phyloP scores from a whole-genome alignment of 1,140 invertebrate genomes.

The Pseudomyrmex cubaensis region DNA sequence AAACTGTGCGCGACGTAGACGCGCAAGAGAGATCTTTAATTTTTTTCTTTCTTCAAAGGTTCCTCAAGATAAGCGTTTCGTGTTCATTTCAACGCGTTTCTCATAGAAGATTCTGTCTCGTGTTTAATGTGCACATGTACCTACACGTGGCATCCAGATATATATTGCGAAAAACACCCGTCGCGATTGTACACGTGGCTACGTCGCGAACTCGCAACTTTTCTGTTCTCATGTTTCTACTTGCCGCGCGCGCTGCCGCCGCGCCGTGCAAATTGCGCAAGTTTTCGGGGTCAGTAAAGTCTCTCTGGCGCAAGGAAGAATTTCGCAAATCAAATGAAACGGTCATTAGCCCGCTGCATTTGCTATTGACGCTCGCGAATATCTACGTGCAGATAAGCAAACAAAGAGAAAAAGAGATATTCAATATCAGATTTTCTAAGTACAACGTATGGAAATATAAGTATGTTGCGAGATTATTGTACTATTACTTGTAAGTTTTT shows the following conservation, averaged over 20 bases:
- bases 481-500: neutral
- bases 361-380: neutral
- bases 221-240: slow-evolving; percentile 12
- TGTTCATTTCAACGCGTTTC: slow-evolving; percentile 29
- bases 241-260: neutral
- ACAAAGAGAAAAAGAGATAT: neutral
- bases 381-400: neutral
- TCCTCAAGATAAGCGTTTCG: too few relatives aligned
- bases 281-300: too few relatives aligned
- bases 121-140: slow-evolving; percentile 20
- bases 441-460: neutral
- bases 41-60: too few relatives aligned
- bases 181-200: slow-evolving; percentile 10
- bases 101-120: slow-evolving; percentile 1
- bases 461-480: neutral
- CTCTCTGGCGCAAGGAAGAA: slow-evolving; percentile 8
- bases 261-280: neutral
- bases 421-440: slow-evolving; percentile 7
- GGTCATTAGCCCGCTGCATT: slow-evolving; percentile 23
- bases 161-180: neutral
- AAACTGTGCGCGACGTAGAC: neutral
- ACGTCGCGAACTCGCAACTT: slow-evolving; percentile 3
- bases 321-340: slow-evolving; percentile 29
- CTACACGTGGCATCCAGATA: neutral
- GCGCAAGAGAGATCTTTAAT: too few relatives aligned